Base-by-base conservation (phyloP, 2,888 invertebrate genomes). In the Drosophila infuscata region DNA sequence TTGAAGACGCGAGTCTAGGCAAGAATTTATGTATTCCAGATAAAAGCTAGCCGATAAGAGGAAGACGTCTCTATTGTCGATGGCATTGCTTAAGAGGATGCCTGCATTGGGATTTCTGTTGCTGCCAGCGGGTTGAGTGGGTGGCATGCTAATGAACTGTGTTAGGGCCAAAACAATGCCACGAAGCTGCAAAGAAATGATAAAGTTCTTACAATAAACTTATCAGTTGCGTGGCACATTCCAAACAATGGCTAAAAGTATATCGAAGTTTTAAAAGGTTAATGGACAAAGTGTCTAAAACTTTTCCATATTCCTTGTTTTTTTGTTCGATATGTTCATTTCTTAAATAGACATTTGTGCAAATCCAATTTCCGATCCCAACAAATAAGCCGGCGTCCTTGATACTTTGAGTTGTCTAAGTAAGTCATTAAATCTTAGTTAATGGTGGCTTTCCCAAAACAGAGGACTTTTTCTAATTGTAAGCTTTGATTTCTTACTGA, bases 11-110 rank as follows among this genome's bases (percentile, higher is more conserved):
- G 35, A 74, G 69, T 82, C 80, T 76, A 61, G 77, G 71, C 82
- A 57, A 70, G 67, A 89, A 87, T 89, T 85, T 87, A 87, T 87
- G 88, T 87, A 74, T 80, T 76, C 70, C 60, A 87, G 87, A 89
- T 89, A 85, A 83, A 80, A 46, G 71, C 70, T 48, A 61, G 51
- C 73, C 71, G 88, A 80, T 89, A 79, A 79, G 74, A 64, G 67
- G 36, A 66, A 65, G 67, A 66, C 70, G 70, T 53, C 51, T 66
- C 72, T 30, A 68, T 63, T 68, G 71, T 63, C 62, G 58, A 58
- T 57, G 73, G 48, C 57, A 74, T 53, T 65, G 59, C 46, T 74
- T 60, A 33, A 35, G 29, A 38, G 66, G 63, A 61, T 65, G 77
- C 61, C 64, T 65, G 61, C 51, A 32, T 66, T 59, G 59, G 68